Evolutionary conservation across 2,888 invertebrate species (phyloP).

Genomic region (Chloroclystis v-ata): DNA sequence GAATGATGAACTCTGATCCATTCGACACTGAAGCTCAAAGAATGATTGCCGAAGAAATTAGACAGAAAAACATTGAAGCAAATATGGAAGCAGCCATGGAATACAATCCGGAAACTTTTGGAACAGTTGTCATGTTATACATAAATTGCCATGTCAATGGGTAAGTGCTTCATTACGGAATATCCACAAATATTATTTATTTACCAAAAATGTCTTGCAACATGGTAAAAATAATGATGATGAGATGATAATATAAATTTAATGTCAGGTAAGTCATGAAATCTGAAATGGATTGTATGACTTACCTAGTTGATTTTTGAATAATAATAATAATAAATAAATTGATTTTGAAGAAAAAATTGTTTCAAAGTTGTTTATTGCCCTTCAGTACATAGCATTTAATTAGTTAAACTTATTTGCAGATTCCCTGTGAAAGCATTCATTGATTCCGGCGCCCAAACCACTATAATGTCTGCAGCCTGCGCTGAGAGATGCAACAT

Average conservation of each 20-base stretch:
- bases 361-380: no score
- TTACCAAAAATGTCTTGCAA: no score
- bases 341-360: no score
- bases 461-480: slow-evolving; percentile 97
- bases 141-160: slow-evolving; percentile 98
- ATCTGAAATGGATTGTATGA: no score
- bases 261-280: no score
- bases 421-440: slow-evolving; percentile 96
- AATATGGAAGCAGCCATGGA: slow-evolving; percentile 99
- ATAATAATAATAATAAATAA: no score
- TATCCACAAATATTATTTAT: no score
- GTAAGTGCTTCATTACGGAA: slow-evolving; percentile 40
- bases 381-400: no score
- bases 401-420: slow-evolving; percentile 6
- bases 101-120: slow-evolving; percentile 98
- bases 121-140: slow-evolving; percentile 97
- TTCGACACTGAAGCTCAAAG: slow-evolving; percentile 97
- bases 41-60: slow-evolving; percentile 96
- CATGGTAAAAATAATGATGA: no score
- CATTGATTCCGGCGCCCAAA: slow-evolving; percentile 98
- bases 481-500: slow-evolving; percentile 97
- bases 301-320: no score
- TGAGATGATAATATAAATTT: no score
- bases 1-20: slow-evolving; percentile 95
- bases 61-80: slow-evolving; percentile 96